Evolutionary conservation across 2,888 invertebrate species (phyloP).

Genomic region (Linnaemya vulpina): DNA sequence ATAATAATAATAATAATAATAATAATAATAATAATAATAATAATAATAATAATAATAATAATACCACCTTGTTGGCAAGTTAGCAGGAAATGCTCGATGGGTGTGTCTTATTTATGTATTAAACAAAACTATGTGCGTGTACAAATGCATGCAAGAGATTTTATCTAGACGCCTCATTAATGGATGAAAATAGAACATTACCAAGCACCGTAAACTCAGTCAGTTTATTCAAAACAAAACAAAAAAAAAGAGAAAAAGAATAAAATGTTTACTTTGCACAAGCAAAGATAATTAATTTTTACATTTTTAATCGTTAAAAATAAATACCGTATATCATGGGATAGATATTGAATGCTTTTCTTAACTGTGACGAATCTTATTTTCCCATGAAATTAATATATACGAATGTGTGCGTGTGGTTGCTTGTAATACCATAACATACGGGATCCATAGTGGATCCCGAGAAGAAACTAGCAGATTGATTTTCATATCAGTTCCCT

Average conservation of each 20-base stretch:
- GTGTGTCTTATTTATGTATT: neutral
- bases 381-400: neutral
- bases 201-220: neutral
- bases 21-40: too few relatives aligned
- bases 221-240: neutral
- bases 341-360: too few relatives aligned
- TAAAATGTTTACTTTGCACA: conserved; percentile 11
- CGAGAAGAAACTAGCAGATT: too few relatives aligned
- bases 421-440: too few relatives aligned
- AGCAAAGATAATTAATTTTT: conserved; percentile 40
- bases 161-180: neutral
- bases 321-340: neutral
- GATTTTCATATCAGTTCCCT: too few relatives aligned
- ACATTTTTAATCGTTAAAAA: conserved; percentile 32
- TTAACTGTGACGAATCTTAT: neutral
- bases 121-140: neutral
- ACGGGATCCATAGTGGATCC: too few relatives aligned
- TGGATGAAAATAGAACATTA: neutral
- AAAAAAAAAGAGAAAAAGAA: neutral
- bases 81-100: too few relatives aligned
- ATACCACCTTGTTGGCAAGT: too few relatives aligned
- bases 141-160: neutral
- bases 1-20: too few relatives aligned
- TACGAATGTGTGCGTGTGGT: too few relatives aligned
- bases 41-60: too few relatives aligned